Conservation (phyloP, 2,888 invertebrate genomes). For the Argyresthia goedartella region DNA sequence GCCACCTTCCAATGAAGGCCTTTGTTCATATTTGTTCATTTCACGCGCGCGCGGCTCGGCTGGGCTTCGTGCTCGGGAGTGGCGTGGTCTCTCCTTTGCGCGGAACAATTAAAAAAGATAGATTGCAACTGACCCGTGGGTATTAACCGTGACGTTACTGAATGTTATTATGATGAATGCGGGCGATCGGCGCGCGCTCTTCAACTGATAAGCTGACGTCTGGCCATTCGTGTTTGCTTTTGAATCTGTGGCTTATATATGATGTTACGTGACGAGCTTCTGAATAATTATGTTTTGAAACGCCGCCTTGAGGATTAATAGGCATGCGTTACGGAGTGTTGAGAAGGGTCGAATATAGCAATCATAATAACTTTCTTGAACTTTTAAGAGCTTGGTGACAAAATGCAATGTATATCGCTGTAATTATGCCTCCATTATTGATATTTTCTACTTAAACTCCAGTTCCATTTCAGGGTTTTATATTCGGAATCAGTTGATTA, state of each 20-base stretch:
- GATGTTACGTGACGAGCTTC: conserved; percentile 26
- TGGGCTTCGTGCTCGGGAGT: conserved; percentile 47
- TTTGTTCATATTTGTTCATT: conserved; percentile 26
- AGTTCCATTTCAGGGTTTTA: too few relatives aligned
- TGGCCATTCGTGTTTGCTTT: conserved; percentile 46
- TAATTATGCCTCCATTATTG: too few relatives aligned
- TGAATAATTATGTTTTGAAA: conserved; percentile 49
- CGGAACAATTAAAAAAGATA: conserved; percentile 66
- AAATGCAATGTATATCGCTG: too few relatives aligned
- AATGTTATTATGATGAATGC: conserved; percentile 63
- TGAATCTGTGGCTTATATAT: conserved; percentile 34
- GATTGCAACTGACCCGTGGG: conserved; percentile 65
- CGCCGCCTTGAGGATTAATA: conserved; percentile 8
- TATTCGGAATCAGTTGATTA: too few relatives aligned
- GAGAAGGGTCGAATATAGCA: too few relatives aligned
- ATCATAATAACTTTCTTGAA: too few relatives aligned
- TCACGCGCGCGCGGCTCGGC: conserved; percentile 51
- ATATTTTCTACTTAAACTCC: too few relatives aligned
- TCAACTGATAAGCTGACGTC: conserved; percentile 45
- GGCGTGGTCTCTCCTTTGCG: conserved; percentile 48
- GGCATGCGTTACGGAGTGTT: too few relatives aligned
- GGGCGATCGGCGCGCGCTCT: conserved; percentile 43
- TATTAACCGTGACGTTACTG: conserved; percentile 55
- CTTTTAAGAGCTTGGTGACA: too few relatives aligned
- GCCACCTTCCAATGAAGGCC: conserved; percentile 18